These are phyloP conservation scores for Ypsolopha sequella DNA, from an alignment of 2,888 invertebrate species.

Conservation along the genomic window DNA sequence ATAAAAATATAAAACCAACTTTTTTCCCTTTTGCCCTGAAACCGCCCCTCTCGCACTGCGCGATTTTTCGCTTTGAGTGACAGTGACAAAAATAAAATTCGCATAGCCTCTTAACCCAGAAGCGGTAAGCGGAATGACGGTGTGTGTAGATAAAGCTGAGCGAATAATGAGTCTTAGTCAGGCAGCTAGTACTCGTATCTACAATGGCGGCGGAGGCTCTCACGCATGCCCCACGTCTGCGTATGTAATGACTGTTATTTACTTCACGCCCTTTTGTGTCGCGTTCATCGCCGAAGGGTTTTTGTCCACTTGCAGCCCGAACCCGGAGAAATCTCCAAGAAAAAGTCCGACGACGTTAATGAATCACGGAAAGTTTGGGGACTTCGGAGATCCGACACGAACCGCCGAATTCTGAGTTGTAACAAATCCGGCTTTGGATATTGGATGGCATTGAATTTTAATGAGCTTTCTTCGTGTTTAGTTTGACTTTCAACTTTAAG, in stretches of 20 bases:
- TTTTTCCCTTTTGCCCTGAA: too few species aligned
- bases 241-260: conserved; percentile 29
- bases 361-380: background rate
- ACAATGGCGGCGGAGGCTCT: conserved; percentile 10
- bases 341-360: conserved; percentile 18
- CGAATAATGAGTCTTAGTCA: conserved; percentile 8
- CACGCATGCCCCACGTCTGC: conserved; percentile 16
- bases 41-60: too few species aligned
- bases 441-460: too few species aligned
- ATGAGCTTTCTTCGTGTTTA: too few species aligned
- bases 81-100: too few species aligned
- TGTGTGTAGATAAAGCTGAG: conserved; percentile 11
- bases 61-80: too few species aligned
- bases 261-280: conserved; percentile 29
- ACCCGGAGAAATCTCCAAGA: conserved; percentile 35
- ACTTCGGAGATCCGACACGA: background rate
- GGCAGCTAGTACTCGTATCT: background rate
- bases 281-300: conserved; percentile 29
- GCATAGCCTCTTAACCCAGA: conserved; percentile 11
- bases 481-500: too few species aligned
- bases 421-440: too few species aligned
- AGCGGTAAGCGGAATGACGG: conserved; percentile 6
- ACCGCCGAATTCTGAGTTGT: too few species aligned
- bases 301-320: conserved; percentile 33
- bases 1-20: too few species aligned